Evolutionary conservation across 1,140 invertebrate species (phyloP).

Genomic region (Magallana gigas): DNA sequence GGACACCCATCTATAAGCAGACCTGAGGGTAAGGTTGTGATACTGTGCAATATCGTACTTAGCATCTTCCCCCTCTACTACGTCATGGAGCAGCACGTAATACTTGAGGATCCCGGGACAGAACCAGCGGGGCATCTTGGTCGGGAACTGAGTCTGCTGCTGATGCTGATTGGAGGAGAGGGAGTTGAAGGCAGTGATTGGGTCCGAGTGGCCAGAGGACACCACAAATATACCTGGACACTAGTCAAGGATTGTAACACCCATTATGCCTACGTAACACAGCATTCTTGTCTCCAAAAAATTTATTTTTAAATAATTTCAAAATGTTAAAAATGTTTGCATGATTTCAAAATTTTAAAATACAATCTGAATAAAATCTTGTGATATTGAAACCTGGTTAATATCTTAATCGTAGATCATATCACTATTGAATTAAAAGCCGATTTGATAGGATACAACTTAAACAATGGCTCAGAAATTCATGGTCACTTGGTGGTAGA

Average conservation of each 20-base stretch:
- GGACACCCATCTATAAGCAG: conserved; percentile 8
- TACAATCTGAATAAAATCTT: no score
- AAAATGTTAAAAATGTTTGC: no score
- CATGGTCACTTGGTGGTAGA: conserved; percentile 94
- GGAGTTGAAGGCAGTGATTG: conserved; percentile 87
- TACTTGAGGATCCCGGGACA: conserved; percentile 90
- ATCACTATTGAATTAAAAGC: no score
- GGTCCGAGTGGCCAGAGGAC: conserved; percentile 89
- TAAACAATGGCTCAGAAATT: conserved; percentile 96
- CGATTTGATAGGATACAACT: conserved; percentile 84
- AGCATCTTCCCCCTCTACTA: conserved; percentile 83
- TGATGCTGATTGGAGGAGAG: conserved; percentile 89
- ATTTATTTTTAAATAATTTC: no score
- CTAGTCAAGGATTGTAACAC: conserved; percentile 61
- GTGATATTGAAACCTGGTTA: no score
- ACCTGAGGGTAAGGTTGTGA: conserved; percentile 56
- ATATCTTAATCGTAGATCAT: no score
- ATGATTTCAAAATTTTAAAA: no score
- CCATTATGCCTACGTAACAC: no score
- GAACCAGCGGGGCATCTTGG: conserved; percentile 89
- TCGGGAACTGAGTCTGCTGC: conserved; percentile 85
- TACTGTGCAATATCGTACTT: conserved; percentile 80
- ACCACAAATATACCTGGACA: conserved; percentile 85
- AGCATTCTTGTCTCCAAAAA: no score
- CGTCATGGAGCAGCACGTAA: conserved; percentile 94